Base-by-base conservation (phyloP, 2,888 invertebrate genomes). In the Leucophora obtusa region DNA sequence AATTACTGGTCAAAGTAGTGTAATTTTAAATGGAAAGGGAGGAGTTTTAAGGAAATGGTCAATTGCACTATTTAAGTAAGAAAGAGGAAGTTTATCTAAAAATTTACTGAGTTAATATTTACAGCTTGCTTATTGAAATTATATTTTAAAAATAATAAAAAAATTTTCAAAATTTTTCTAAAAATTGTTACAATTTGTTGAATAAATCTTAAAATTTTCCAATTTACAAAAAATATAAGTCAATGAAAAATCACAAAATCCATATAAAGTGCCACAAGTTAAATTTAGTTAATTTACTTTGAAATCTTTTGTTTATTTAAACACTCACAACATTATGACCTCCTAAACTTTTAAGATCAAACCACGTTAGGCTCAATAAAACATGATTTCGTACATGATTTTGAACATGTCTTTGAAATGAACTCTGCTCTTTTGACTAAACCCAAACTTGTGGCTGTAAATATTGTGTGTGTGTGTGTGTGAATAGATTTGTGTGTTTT, bases 271-370 rank as follows among this genome's bases (percentile, higher is more conserved):
- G 8, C 38, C 10, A 1, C 10, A 38, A 38, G 11, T 11, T 38
- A 3, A 38, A 4, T 6, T 28, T 6, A n/a, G 1, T 28, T 28
- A 28, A 6, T 7, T 28, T 28, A 28, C 6, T 28, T 7, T 4
- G 28, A 3, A 6, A 6, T 28, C 1, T n/a, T 28, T n/a, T 28
- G 56, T n/a, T 24, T 47, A 7, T 60, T 21, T 60, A 47, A 8
- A 11, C 14, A 60, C 35, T 11, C 35, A 21, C 38, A 66, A 66
- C 53, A 66, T 24, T 15, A 11, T 70, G 60, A 70, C 70, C 60
- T 50, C 18, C 8, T 53, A 54, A 66, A 35, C 65, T 54, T 17
- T 51, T 38, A 60, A 60, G 70, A 60, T 71, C 70, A 71, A 71
- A 43, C 15, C 53, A 60, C 24, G 43, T 60, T 71, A 43, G 60